Base-by-base conservation (phyloP, 1,140 invertebrate genomes). In the Micrasema longulum region DNA sequence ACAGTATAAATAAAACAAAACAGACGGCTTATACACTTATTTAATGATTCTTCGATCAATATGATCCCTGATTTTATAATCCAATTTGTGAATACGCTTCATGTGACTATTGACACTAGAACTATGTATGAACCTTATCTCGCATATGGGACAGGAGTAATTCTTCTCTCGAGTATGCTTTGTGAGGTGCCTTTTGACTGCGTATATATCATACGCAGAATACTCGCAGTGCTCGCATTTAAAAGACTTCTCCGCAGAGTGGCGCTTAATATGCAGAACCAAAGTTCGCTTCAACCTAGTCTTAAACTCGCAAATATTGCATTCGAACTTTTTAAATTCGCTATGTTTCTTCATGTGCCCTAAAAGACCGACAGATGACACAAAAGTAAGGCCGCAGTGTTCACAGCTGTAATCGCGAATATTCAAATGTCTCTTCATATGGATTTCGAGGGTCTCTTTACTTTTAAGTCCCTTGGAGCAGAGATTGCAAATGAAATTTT, bases 81-180 rank as follows among this genome's bases (percentile, higher is more conserved):
- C 73, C 20, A 82, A 69, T 3, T 79, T 79, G 73, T 85, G 84
- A 9, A 81, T 75, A n/a, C 77, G 80, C 11, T 77, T 75, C 80
- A 84, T 82, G 66, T 85, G 84, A 75, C 82, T 83, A 64, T 85
- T 85, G 0, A 84, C 76, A 66, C 81, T 83, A 0, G 80, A 75
- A 55, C 82, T 83, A 23, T 83, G 80, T 45, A 78, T 81, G 69
- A 88, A 88, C 43, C 78, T 79, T 70, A 86, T 84, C 1, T 81
- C 78, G 72, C 87, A 89, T 2, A 81, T 79, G 0, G 85, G 83
- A 72, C 89, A 90, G 1, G 81, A 78, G 71, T 85, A 89, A 2
- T 87, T 87, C 76, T 89, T 88, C 45, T 87, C 85, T 0, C 79
- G 80, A 0, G 85, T 86, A 77, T 88, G 87, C 36, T 85, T 84